Percentiles rank a stretch among this genome's conserved stretches.
Evolutionary conservation across 2,113 vertebrate species (phyloP).

Genomic region (Columba janthina): DNA sequence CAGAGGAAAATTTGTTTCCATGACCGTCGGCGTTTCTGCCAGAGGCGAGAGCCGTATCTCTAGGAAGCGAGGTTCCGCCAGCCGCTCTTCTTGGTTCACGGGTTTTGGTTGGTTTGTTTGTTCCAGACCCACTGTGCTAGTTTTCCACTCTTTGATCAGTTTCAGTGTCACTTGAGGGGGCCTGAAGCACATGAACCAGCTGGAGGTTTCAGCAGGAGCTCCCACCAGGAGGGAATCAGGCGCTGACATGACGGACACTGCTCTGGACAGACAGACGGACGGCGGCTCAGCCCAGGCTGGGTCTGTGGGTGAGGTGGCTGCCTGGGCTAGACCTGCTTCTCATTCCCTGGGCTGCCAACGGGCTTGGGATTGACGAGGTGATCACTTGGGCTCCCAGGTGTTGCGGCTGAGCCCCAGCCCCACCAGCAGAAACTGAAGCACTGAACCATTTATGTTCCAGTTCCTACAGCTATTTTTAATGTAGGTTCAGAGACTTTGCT

Average conservation of each 20-base stretch:
- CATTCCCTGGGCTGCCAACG: accelerated
- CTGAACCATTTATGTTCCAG: slow-evolving; percentile 34
- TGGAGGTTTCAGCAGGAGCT: neutral
- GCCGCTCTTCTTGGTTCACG: neutral
- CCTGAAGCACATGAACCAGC: neutral
- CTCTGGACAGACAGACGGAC: neutral
- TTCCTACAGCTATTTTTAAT: slow-evolving; percentile 54
- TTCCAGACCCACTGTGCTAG: neutral
- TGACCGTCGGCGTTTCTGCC: neutral
- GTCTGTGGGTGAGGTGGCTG: accelerated
- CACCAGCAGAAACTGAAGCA: neutral
- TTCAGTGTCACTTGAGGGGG: neutral
- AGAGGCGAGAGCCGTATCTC: neutral
- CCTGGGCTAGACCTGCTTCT: neutral
- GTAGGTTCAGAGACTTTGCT: slow-evolving; percentile 8
- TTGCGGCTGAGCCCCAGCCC: neutral
- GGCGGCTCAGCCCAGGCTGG: neutral
- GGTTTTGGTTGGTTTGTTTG: neutral
- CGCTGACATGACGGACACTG: accelerated
- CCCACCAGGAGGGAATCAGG: accelerated
- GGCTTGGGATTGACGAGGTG: neutral
- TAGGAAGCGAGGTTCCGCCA: neutral
- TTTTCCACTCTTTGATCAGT: neutral
- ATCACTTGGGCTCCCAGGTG: neutral
- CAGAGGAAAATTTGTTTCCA: neutral